Evolutionary conservation across 64 coral and sea anemone species (phyloP).

Genomic region (Montipora cactus): DNA sequence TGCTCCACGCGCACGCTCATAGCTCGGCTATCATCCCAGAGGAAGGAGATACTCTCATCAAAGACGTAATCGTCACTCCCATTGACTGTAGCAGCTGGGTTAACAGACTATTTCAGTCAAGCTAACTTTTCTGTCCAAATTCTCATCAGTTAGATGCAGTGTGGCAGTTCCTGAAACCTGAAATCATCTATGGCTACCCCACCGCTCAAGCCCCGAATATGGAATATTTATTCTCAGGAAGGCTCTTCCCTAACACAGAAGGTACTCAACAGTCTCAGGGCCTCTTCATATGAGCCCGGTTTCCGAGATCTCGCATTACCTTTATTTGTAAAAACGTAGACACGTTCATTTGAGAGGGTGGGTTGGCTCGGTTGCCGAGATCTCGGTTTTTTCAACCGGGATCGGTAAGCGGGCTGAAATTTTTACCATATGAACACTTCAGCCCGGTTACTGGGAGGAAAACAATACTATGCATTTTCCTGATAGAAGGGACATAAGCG

Average conservation of each 20-base stretch:
- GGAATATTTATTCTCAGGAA: background rate
- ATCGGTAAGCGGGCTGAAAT: too few species aligned
- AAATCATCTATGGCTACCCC: conserved; percentile 20
- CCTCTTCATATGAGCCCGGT: background rate
- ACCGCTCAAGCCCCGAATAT: conserved; percentile 52
- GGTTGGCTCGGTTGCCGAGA: too few species aligned
- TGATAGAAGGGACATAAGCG: too few species aligned
- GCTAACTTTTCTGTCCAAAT: conserved; percentile 18
- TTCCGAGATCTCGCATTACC: too few species aligned
- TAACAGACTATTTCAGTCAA: conserved; percentile 40
- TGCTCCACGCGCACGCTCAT: too few species aligned
- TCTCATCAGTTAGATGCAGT: conserved; percentile 45
- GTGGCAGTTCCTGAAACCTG: conserved; percentile 61
- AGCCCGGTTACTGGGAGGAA: too few species aligned
- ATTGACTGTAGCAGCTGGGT: conserved; percentile 16
- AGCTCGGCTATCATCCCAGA: conserved; percentile 1
- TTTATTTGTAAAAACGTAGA: too few species aligned
- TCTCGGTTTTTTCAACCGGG: too few species aligned
- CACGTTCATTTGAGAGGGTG: too few species aligned
- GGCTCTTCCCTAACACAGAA: conserved; percentile 19
- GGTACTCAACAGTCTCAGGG: conserved; percentile 13
- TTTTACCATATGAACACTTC: too few species aligned
- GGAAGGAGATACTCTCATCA: conserved; percentile 47
- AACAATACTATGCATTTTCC: too few species aligned
- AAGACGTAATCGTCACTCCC: conserved; percentile 55